Evolutionary conservation across 2,888 invertebrate genomes (phyloP).

Genomic region (Morpho achilles): DNA sequence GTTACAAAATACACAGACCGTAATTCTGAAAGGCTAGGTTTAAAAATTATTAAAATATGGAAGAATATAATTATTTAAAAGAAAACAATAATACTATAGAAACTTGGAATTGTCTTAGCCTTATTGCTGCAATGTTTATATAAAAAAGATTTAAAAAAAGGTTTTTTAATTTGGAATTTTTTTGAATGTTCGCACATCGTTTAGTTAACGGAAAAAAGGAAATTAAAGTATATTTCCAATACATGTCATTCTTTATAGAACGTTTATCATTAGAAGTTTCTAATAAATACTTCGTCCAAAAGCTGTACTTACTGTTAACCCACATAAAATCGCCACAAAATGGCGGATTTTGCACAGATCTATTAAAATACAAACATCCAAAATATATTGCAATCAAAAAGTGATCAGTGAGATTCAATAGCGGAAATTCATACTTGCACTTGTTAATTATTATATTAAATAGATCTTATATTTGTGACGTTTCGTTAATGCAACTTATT

Average conservation of each 20-base stretch:
- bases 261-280: slow-evolving; percentile 5
- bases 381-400: slow-evolving; percentile 36
- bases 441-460: neutral
- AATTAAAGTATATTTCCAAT: neutral
- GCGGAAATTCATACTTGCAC: slow-evolving; percentile 13
- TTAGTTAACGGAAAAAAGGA: too few relatives aligned
- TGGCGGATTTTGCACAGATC: slow-evolving; percentile 4
- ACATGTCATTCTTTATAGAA: neutral
- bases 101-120: too few relatives aligned
- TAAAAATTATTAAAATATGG: too few relatives aligned
- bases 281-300: slow-evolving; percentile 7
- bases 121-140: too few relatives aligned
- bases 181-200: too few relatives aligned
- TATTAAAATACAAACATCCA: slow-evolving; percentile 19
- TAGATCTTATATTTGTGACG: neutral
- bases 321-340: slow-evolving; percentile 13
- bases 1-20: too few relatives aligned
- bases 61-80: too few relatives aligned
- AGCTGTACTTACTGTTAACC: slow-evolving; percentile 20
- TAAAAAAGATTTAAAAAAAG: too few relatives aligned
- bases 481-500: too few relatives aligned
- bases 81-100: too few relatives aligned
- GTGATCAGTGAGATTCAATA: slow-evolving; percentile 16
- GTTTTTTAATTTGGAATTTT: too few relatives aligned
- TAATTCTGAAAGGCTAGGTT: too few relatives aligned